Percentiles rank a stretch among this genome's conserved stretches.
phyloP scores from a whole-genome alignment of 2,888 invertebrate genomes.

The Lissocephala sabroskyi region DNA sequence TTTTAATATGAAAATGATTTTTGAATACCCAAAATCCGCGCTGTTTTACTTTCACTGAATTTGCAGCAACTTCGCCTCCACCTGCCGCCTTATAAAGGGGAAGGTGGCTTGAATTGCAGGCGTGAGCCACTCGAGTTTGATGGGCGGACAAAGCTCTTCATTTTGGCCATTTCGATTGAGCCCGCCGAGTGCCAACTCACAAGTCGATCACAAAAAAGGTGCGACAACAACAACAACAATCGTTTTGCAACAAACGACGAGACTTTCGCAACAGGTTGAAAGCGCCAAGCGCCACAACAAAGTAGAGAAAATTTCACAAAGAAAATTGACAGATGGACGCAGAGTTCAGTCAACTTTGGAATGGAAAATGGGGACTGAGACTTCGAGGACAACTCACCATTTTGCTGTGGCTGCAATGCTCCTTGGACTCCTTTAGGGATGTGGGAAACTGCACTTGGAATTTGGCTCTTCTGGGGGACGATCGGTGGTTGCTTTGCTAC shows the following conservation, averaged over 20 bases:
- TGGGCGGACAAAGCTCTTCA: too few species aligned
- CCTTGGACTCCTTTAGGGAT: background rate
- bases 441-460: too few species aligned
- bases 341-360: background rate
- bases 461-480: too few species aligned
- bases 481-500: conserved; percentile 18
- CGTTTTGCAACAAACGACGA: conserved; percentile 28
- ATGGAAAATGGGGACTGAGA: conserved; percentile 7
- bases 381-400: background rate
- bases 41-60: too few species aligned
- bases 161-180: too few species aligned
- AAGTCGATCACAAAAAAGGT: conserved; percentile 4
- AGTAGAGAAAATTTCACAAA: conserved; percentile 10
- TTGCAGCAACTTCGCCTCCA: too few species aligned
- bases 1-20: too few species aligned
- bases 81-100: too few species aligned
- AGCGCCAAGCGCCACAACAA: conserved; percentile 11
- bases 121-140: too few species aligned
- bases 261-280: conserved; percentile 56
- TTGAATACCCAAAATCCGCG: too few species aligned
- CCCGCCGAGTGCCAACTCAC: conserved; percentile 4
- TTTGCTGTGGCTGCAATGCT: background rate
- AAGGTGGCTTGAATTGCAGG: too few species aligned
- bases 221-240: background rate
- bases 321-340: conserved; percentile 11